Evolutionary conservation across 2,797 vertebrate species (phyloP), one percentile per base, ranked within the genome.

Genomic region (Neopelma chrysocephalum): DNA sequence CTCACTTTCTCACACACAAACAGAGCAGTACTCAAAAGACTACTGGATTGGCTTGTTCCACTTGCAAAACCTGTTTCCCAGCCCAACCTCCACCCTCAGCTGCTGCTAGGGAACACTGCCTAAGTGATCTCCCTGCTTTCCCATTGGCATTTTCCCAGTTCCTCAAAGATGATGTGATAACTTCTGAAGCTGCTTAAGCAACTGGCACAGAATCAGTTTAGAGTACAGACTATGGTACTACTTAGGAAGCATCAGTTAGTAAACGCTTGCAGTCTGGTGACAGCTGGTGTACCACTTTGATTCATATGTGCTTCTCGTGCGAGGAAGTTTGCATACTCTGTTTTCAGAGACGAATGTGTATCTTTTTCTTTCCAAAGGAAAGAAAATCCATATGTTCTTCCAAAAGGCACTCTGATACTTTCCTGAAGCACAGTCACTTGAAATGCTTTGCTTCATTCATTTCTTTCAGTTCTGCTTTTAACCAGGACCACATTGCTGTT

Each of bases 51-150:
- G 42, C 70, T 57, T 65, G 94, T 51, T 92, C n/a, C 0, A 0
- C 96, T 75, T 36, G 93, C 31, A 90, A 92, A 93, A 93, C 93
- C 64, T 54, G 96, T 45, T 73, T 57, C 88, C 51, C 54, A 66
- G 51, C 34, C 43, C 60, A 88, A 3, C 15, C 69, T 73, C 27
- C 53, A 81, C 20, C 57, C 32, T 23, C 60, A 29, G 50, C 27
- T 76, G 38, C 73, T 68, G 25, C 23, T 26, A 61, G 54, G 18
- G 34, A 64, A 70, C 25, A 40, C 23, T 23, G 29, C 42, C 32
- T 16, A 65, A 64, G 18, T 1, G 2, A 51, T 40, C 60, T 50
- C 56, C 15, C 10, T 51, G 45, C 69, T 81, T 40, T 29, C 5
- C 3, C 34, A 38, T 8, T 19, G 17, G 26, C 31, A 51, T 31